Evolutionary conservation across 2,888 invertebrate genomes (phyloP), one percentile per base, ranked within the genome.

Genomic region (Rosalia funebris): DNA sequence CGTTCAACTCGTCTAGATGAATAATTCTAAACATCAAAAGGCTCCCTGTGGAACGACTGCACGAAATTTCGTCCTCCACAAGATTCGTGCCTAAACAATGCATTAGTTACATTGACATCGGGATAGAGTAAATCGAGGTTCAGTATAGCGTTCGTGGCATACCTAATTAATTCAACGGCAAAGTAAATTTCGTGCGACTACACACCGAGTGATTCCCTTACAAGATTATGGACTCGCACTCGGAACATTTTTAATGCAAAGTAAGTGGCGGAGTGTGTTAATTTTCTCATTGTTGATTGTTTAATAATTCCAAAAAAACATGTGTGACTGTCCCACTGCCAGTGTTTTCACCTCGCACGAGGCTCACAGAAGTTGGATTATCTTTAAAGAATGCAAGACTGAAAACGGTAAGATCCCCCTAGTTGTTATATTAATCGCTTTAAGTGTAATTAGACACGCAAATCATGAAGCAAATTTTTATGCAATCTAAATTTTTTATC

Each of bases 361-460:
- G 83, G 87, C 89, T 82, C 89, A 87, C 83, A 88, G 89, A 82
- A 89, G 88, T 84, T 90, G 89, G 89, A 89, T 89, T 83, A 88
- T 90, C 81, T 90, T 89, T 83, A 89, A 89, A 87, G 89, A 86
- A 84, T 74, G 77, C 66, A 80, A 75, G 71, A 80, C 78, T 69
- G 78, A 77, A 61, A 77, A 72, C 71, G 81, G 81, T 80, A 71
- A 71, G 63, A 59, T 25, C 25, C 25, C n/a, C n/a, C n/a, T n/a
- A n/a, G n/a, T n/a, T n/a, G n/a, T n/a, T n/a, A n/a, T n/a, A n/a
- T n/a, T n/a, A n/a, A n/a, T n/a, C n/a, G n/a, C n/a, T n/a, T n/a
- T n/a, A n/a, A n/a, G n/a, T n/a, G n/a, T n/a, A n/a, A n/a, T n/a
- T n/a, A n/a, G n/a, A n/a, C n/a, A n/a, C n/a, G n/a, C n/a, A n/a